Evolutionary conservation across 2,888 invertebrate genomes (phyloP), one percentile per base, ranked within the genome.

Genomic region (Phengaris arion): DNA sequence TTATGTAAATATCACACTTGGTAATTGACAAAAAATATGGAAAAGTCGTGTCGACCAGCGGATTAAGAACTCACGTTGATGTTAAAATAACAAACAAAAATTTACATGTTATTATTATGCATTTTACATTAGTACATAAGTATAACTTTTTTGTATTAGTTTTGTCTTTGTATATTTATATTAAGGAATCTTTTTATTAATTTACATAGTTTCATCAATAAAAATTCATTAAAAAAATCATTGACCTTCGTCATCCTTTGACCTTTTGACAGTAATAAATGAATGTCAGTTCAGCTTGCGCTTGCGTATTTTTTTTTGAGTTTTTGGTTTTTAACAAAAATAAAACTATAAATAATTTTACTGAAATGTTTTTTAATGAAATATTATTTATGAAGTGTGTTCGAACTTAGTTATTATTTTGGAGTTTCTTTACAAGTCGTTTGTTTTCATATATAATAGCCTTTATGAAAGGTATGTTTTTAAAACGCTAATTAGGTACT

Each of bases 1-100:
- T 51, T 64, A 54, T 75, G 72, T 74, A 72, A 68, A 76, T 70
- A 70, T 64, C 22, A 76, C 15, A 35, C 22, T n/a, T 73, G 64
- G 72, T 64, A 52, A 74, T 76, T 22, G 64, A 74, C 57, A 69
- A 68, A 12, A 68, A 54, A 74, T 52, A 54, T 70, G 46, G 68
- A 35, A 68, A 55, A 69, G 69, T 75, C 55, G 68, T 68, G 75
- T 45, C 48, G 51, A 46, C 52, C 15, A 68, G 48, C 52, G 15
- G 55, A 54, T 54, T 74, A 35, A 51, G 10, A 15, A 52, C 45
- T 35, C 15, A 74, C 74, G 45, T 51, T 74, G 48, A n/a, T 35
- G n/a, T 46, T 46, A 48, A 15, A 69, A 46, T n/a, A 9, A 15
- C 7, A n/a, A 2, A 48, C 13, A 48, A 76, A 57, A 74, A n/a